A percentile compares a stretch with the other conserved stretches of the same genome.
Conservation (phyloP, 2,113 vertebrate genomes). For the Centropus bengalensis region DNA sequence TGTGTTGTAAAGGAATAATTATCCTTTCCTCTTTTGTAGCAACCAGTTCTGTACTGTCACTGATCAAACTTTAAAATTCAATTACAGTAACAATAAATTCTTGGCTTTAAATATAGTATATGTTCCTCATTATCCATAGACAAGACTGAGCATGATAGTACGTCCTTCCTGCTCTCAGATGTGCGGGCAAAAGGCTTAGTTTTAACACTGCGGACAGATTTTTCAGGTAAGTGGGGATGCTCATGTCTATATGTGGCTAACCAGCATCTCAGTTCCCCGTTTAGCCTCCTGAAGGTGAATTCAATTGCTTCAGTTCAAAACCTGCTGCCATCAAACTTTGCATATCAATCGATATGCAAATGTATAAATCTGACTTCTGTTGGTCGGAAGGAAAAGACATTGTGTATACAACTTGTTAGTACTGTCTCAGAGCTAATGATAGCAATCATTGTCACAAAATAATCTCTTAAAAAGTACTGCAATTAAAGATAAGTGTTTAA, state of each 20-base stretch:
- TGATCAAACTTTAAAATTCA: not conserved
- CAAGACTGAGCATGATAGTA: not conserved
- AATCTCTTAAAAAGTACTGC: not conserved
- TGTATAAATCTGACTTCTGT: not conserved
- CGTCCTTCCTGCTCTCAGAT: not conserved
- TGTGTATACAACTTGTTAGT: not conserved
- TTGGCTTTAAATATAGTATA: not conserved
- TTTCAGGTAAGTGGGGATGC: not conserved
- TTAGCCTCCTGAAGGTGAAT: not conserved
- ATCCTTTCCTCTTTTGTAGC: not conserved
- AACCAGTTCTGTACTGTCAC: not conserved
- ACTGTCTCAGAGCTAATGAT: not conserved
- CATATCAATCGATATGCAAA: not conserved
- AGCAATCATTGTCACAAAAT: not conserved
- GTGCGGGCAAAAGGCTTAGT: not conserved
- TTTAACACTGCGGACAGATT: not conserved
- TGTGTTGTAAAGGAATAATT: not conserved
- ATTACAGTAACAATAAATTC: not conserved
- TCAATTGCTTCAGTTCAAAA: not conserved
- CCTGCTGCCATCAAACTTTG: not conserved
- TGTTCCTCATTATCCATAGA: not conserved
- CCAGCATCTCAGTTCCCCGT: not conserved
- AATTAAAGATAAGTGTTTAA: slow-evolving; percentile 33
- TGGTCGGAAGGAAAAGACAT: not conserved
- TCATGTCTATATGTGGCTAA: not conserved